Conservation (phyloP, 2,797 vertebrate species). For the Anguilla megastoma region DNA sequence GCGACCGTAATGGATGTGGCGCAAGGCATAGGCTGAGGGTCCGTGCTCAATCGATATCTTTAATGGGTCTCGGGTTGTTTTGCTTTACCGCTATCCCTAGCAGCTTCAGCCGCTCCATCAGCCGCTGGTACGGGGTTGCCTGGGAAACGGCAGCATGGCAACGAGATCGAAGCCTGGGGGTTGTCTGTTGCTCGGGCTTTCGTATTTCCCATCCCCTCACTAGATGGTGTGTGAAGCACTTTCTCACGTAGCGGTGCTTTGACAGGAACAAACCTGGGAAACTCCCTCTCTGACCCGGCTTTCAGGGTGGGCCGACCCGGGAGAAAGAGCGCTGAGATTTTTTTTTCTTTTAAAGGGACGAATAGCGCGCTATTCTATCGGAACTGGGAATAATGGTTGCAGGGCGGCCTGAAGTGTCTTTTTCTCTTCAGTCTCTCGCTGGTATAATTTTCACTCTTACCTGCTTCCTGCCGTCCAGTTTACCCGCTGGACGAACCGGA, state of each 20-base stretch:
- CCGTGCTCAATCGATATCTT: constrained; percentile 63
- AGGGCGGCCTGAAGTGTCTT: constrained; percentile 88
- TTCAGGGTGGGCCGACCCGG: neutral
- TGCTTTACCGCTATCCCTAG: constrained; percentile 65
- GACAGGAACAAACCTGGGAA: constrained; percentile 66
- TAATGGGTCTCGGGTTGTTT: constrained; percentile 61
- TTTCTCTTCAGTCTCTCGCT: constrained; percentile 91
- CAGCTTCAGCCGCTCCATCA: constrained; percentile 75
- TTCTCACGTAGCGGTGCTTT: constrained; percentile 68
- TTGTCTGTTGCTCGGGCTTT: constrained; percentile 84
- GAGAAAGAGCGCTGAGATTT: neutral
- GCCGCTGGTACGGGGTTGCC: constrained; percentile 90
- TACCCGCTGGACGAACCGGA: constrained; percentile 88
- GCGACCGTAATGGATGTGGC: neutral
- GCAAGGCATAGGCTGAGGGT: constrained; percentile 39
- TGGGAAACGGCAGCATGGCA: constrained; percentile 99
- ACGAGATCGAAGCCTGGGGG: constrained; percentile 93
- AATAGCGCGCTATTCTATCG: neutral
- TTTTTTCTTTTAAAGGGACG: neutral
- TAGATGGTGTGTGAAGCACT: constrained; percentile 88
- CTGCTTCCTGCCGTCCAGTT: constrained; percentile 88
- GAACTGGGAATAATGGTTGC: constrained; percentile 85
- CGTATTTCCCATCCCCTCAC: constrained; percentile 81
- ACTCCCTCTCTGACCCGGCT: constrained; percentile 44
- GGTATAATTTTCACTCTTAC: constrained; percentile 89